phyloP scores from a whole-genome alignment of 92 coral and sea anemone species.

The Epizoanthus illoricatus region DNA sequence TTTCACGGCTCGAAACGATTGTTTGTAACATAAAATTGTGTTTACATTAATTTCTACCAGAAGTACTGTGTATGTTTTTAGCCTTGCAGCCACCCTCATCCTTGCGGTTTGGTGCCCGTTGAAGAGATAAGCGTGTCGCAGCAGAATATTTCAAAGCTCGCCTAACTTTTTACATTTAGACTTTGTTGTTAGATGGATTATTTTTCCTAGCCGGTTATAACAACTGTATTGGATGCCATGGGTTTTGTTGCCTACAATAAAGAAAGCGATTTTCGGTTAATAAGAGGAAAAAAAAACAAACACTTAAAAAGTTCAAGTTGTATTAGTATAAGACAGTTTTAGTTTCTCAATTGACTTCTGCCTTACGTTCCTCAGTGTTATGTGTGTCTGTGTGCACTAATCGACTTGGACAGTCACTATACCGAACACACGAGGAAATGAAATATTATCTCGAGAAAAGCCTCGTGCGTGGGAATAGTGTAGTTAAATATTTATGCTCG shows the following conservation, averaged over 20 bases:
- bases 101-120: background rate
- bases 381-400: background rate
- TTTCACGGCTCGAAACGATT: constrained; percentile 7
- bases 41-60: background rate
- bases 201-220: background rate
- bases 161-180: background rate
- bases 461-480: constrained; percentile 39
- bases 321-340: background rate
- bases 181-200: background rate
- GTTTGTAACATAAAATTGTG: background rate
- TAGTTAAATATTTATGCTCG: constrained; percentile 33
- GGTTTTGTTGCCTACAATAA: background rate
- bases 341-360: background rate
- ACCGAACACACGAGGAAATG: background rate
- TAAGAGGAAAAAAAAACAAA: background rate
- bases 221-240: no score
- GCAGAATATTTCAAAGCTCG: constrained; percentile 3
- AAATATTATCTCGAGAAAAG: background rate
- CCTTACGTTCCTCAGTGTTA: background rate
- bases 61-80: background rate
- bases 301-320: background rate
- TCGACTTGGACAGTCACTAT: background rate
- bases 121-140: background rate
- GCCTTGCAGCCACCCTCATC: background rate
- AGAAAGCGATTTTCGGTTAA: constrained; percentile 9